A percentile compares a stretch with the other conserved stretches of the same genome.
Conservation (phyloP, 2,888 invertebrate genomes). For the Xestobium rufovillosum region DNA sequence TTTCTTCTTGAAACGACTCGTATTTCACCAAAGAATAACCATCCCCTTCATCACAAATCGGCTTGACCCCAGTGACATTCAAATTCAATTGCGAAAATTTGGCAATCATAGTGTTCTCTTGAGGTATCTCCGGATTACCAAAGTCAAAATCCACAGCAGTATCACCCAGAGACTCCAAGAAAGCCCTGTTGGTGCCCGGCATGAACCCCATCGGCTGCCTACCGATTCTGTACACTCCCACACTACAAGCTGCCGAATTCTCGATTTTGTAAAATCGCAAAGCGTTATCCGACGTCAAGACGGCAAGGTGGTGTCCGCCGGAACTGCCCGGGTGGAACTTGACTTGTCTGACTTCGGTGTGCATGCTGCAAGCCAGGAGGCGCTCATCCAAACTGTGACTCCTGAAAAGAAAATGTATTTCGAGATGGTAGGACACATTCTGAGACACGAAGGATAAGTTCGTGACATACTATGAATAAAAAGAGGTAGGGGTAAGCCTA, state of each 20-base stretch:
- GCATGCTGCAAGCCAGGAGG: constrained; percentile 59
- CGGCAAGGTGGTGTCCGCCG: constrained; percentile 65
- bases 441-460: too few species aligned
- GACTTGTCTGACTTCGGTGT: constrained; percentile 63
- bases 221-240: constrained; percentile 35
- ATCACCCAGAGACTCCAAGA: constrained; percentile 61
- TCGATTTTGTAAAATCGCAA: constrained; percentile 54
- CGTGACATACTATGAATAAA: too few species aligned
- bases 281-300: constrained; percentile 79
- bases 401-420: constrained; percentile 52
- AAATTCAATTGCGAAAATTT: too few species aligned
- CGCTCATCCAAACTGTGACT: constrained; percentile 66
- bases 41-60: too few species aligned
- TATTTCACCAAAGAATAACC: too few species aligned
- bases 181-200: constrained; percentile 36
- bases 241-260: constrained; percentile 27
- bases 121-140: constrained; percentile 46
- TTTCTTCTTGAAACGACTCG: too few species aligned
- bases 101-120: too few species aligned
- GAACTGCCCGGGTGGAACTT: constrained; percentile 83
- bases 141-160: constrained; percentile 83
- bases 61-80: too few species aligned
- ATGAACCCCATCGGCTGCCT: constrained; percentile 35
- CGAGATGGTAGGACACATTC: too few species aligned
- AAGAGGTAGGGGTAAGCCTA: too few species aligned